Evolutionary conservation across 2,888 invertebrate genomes (phyloP), one percentile per base, ranked within the genome.

Genomic region (Apotomis turbidana): DNA sequence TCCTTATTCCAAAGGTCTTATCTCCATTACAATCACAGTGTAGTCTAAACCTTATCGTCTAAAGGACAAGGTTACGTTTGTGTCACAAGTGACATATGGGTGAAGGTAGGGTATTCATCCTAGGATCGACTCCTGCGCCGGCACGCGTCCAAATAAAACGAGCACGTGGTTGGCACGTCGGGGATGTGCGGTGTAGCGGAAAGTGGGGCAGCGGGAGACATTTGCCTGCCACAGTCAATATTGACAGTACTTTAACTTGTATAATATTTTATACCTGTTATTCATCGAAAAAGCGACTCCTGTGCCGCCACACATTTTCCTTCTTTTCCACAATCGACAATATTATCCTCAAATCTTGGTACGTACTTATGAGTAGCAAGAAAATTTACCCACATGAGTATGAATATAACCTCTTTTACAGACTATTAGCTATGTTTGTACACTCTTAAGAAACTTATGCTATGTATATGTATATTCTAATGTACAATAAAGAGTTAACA

Each of bases 121-220:
- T 54, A 70, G 68, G 72, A 71, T 70, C 55, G 71, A 68, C 55
- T 69, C 72, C 71, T 68, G 69, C 55, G 60, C 68, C 75, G 77
- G 76, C 79, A 76, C 76, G 77, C 75, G 75, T 67, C 78, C 73
- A 74, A 70, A 76, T 73, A 74, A 64, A 63, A 71, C 54, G 73
- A 76, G 76, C 79, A 78, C 78, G 81, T 76, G 75, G 74, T 73
- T 70, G 27, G 27, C 27, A 27, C 27, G 27, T 27, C 27, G 77
- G 75, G 79, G 76, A 76, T 77, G 81, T 76, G 77, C 76, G 81
- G 74, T 79, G 80, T 78, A 77, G 77, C 82, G 79, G 78, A 81
- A 84, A 83, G 75, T 83, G 77, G 80, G 79, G 60, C 81, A 77
- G 52, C 66, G 68, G 54, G 70, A 70, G 59, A 60, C 70, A 66